Evolutionary conservation across 2,113 vertebrate genomes (phyloP).

Genomic region (Pangasianodon gigas): DNA sequence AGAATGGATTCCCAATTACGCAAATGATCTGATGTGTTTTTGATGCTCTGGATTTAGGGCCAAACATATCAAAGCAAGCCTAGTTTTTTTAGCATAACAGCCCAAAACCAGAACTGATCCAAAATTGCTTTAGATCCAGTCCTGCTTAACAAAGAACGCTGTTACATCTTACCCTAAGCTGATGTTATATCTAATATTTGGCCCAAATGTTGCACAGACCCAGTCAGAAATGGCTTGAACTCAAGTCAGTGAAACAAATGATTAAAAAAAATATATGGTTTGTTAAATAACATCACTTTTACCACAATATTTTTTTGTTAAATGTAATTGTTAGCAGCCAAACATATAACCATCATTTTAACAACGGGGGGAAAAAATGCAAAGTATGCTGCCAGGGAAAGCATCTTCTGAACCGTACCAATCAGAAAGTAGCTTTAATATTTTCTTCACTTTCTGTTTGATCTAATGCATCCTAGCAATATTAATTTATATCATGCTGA

Average conservation of each 20-base stretch:
- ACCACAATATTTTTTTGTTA: too few relatives aligned
- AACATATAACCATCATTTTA: too few relatives aligned
- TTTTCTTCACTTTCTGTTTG: neutral
- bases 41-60: neutral
- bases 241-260: neutral
- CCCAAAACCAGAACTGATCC: neutral
- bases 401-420: neutral
- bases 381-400: too few relatives aligned
- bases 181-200: neutral
- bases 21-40: conserved; percentile 19
- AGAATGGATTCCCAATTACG: conserved; percentile 21
- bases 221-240: neutral
- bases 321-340: too few relatives aligned
- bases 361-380: too few relatives aligned
- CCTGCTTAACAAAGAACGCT: neutral
- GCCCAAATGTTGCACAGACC: neutral
- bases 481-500: neutral
- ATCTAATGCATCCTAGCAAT: neutral
- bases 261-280: neutral
- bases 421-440: neutral
- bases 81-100: neutral
- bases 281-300: too few relatives aligned
- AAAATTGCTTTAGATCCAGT: neutral
- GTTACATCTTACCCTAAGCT: neutral
- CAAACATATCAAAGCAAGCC: neutral